These are phyloP conservation scores for Chlorodrepanis virens DNA, from an alignment of 2,113 vertebrate species.

Conservation along the genomic window DNA sequence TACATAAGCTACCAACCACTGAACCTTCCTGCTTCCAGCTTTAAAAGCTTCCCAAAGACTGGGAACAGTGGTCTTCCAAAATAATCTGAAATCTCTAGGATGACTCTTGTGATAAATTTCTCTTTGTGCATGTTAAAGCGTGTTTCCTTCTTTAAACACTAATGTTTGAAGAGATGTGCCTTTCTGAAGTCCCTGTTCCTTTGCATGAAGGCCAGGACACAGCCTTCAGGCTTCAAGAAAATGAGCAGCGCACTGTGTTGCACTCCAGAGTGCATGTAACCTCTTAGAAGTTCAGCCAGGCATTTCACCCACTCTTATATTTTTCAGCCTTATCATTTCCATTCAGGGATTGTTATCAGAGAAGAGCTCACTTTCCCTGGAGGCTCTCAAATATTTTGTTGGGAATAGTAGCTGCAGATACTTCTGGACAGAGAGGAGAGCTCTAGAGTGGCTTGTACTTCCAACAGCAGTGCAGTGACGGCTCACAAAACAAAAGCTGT, in stretches of 20 bases:
- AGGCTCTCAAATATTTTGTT: background rate
- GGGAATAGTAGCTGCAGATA: background rate
- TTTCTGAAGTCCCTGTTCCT: background rate
- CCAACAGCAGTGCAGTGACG: background rate
- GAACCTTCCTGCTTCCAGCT: background rate
- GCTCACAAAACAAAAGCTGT: background rate
- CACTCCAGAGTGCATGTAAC: background rate
- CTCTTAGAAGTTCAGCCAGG: background rate
- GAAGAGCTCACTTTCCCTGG: background rate
- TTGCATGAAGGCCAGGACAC: background rate
- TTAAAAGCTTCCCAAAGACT: background rate
- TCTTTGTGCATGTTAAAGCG: background rate
- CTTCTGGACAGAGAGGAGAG: background rate
- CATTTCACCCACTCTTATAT: background rate
- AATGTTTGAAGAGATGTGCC: background rate
- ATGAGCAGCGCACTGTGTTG: fast-evolving
- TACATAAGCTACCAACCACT: background rate
- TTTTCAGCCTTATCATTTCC: background rate
- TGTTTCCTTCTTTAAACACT: background rate
- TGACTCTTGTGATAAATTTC: background rate
- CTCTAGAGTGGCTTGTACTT: background rate
- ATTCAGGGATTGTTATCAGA: background rate
- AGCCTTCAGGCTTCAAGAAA: background rate
- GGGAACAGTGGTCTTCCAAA: background rate
- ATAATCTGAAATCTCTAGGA: background rate